These are phyloP conservation scores for Ailuropoda melanoleuca DNA, from an alignment of 2,113 vertebrate species.

Conservation along the genomic window DNA sequence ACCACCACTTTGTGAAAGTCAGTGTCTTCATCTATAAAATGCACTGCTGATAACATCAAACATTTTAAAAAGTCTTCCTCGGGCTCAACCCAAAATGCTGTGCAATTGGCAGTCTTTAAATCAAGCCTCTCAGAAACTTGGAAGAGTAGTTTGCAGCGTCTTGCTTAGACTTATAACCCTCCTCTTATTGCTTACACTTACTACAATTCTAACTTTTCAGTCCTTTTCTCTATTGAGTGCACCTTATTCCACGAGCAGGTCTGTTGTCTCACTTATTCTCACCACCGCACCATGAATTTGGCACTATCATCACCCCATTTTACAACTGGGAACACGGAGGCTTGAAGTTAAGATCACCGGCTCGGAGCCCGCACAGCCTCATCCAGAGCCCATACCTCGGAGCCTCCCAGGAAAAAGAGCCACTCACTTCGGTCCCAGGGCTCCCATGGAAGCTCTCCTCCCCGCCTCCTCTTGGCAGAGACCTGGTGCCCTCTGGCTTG, in stretches of 20 bases:
- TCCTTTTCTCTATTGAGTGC: too few species aligned
- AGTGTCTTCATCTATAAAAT: not conserved
- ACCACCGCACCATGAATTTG: not conserved
- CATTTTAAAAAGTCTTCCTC: not conserved
- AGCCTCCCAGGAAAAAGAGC: too few species aligned
- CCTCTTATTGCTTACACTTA: not conserved
- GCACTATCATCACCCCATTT: not conserved
- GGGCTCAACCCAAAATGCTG: not conserved
- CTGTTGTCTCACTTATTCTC: not conserved
- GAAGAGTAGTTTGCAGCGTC: not conserved
- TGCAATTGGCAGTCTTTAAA: not conserved
- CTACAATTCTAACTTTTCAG: not conserved
- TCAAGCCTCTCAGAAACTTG: not conserved
- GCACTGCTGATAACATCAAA: not conserved
- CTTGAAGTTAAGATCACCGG: not conserved
- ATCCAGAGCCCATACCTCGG: not conserved
- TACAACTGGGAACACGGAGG: not conserved
- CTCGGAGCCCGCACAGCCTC: not conserved
- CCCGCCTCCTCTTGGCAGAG: too few species aligned
- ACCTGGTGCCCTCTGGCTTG: not conserved
- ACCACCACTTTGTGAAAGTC: not conserved
- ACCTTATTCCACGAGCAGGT: accelerated
- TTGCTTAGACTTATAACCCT: not conserved
- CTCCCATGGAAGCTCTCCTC: not conserved
- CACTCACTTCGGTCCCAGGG: not conserved